Evolutionary conservation across 2,888 invertebrate genomes (phyloP).

Genomic region (Amphimallon solstitiale): DNA sequence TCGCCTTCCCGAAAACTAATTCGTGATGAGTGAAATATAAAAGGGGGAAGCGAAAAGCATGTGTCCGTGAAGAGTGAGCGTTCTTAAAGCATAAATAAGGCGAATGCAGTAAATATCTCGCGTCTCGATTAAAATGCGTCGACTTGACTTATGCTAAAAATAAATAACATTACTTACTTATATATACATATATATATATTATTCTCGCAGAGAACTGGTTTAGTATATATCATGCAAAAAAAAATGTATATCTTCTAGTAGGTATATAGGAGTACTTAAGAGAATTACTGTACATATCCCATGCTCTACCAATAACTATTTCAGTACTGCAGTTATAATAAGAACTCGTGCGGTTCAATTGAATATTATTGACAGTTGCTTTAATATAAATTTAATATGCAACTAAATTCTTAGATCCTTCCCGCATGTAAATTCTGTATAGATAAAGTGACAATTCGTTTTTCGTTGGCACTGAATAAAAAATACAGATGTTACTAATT

Average conservation of each 20-base stretch:
- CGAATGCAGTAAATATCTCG: conserved; percentile 52
- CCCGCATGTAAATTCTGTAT: no score
- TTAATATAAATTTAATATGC: no score
- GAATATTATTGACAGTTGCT: no score
- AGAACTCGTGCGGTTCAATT: no score
- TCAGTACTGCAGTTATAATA: no score
- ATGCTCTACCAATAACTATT: no score
- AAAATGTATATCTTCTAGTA: conserved; percentile 24
- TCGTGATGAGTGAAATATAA: conserved; percentile 58
- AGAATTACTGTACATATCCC: no score
- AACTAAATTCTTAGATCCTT: no score
- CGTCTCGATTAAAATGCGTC: conserved; percentile 48
- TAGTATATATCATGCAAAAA: conserved; percentile 32
- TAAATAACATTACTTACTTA: conserved; percentile 23
- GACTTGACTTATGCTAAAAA: conserved; percentile 34
- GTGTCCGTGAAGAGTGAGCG: conserved; percentile 19
- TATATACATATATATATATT: conserved; percentile 2
- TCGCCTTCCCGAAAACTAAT: conserved; percentile 56
- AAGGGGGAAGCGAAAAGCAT: conserved; percentile 49
- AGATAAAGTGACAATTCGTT: no score
- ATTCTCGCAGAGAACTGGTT: conserved; percentile 6
- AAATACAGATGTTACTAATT: no score
- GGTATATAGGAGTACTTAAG: no score
- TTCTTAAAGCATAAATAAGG: conserved; percentile 52
- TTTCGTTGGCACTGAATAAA: no score